Conservation (phyloP, 2,888 invertebrate species). For the Cloeon dipterum region DNA sequence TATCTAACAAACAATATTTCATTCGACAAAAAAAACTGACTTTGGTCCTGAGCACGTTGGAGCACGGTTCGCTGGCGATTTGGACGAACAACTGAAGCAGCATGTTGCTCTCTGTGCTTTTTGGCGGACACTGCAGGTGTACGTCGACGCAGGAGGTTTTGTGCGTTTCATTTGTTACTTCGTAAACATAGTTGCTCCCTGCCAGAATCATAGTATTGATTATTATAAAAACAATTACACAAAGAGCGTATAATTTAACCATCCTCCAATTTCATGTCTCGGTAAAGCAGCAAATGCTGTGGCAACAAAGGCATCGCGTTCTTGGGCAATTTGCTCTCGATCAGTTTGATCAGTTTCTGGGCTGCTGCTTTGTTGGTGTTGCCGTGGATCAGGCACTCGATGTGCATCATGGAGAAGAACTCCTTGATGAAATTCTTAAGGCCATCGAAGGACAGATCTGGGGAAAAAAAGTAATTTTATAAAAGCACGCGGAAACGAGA, state of each 20-base stretch:
- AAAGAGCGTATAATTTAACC: constrained; percentile 24
- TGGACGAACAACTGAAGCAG: constrained; percentile 68
- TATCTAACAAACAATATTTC: too few species aligned
- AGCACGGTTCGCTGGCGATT: constrained; percentile 77
- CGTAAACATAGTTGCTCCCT: constrained; percentile 52
- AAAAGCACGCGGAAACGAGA: too few species aligned
- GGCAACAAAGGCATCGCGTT: constrained; percentile 49
- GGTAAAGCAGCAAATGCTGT: constrained; percentile 52
- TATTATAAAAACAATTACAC: not conserved
- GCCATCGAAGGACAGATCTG: constrained; percentile 56
- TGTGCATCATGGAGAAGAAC: constrained; percentile 58
- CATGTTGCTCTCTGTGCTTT: constrained; percentile 49
- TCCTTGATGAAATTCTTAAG: constrained; percentile 56
- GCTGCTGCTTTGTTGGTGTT: constrained; percentile 54
- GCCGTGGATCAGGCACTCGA: constrained; percentile 78
- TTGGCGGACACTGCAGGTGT: constrained; percentile 70
- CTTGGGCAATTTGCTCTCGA: constrained; percentile 33
- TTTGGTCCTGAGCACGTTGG: constrained; percentile 71
- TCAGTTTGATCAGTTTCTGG: constrained; percentile 36
- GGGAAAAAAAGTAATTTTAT: too few species aligned
- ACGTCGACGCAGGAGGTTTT: constrained; percentile 67
- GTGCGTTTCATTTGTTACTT: constrained; percentile 61
- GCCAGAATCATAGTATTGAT: constrained; percentile 10
- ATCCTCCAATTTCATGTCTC: constrained; percentile 68
- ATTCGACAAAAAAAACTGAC: too few species aligned